Evolutionary conservation across 2,888 invertebrate species (phyloP).

Genomic region (Cartodere bifasciata): DNA sequence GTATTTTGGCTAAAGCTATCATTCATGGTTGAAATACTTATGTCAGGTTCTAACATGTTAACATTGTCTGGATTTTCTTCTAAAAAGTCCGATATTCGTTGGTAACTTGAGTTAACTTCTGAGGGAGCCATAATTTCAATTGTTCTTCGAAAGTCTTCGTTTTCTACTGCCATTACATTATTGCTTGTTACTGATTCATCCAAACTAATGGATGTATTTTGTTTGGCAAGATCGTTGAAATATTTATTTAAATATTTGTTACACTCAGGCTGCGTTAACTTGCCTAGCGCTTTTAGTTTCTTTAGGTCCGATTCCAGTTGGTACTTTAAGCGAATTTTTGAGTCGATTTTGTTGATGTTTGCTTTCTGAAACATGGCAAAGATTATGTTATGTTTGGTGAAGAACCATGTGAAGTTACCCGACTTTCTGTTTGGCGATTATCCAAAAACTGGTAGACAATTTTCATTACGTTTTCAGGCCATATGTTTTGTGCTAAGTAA

Average conservation of each 20-base stretch:
- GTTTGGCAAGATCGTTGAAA: slow-evolving; percentile 9
- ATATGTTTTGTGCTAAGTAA: slow-evolving; percentile 46
- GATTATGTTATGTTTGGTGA: not conserved
- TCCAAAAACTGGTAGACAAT: slow-evolving; percentile 18
- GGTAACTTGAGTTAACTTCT: slow-evolving; percentile 11
- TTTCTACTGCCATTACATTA: not conserved
- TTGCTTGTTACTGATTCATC: not conserved
- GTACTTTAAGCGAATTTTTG: slow-evolving; percentile 23
- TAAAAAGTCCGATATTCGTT: slow-evolving; percentile 14
- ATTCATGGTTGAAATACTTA: slow-evolving; percentile 8
- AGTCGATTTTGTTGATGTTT: slow-evolving; percentile 15
- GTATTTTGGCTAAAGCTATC: slow-evolving; percentile 4
- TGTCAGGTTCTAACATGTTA: slow-evolving; percentile 17
- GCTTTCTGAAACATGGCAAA: slow-evolving; percentile 16
- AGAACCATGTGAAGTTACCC: not conserved
- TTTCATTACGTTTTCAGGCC: slow-evolving; percentile 44
- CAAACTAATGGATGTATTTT: slow-evolving; percentile 2
- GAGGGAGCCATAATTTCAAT: not conserved
- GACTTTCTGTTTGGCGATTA: not conserved
- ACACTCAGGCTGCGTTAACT: slow-evolving; percentile 19
- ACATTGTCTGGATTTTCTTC: slow-evolving; percentile 15
- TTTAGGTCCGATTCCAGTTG: slow-evolving; percentile 26
- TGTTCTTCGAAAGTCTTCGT: slow-evolving; percentile 2
- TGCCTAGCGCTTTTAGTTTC: slow-evolving; percentile 21
- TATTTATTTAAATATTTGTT: slow-evolving; percentile 20